Conservation (phyloP, 2,797 vertebrate species). For the Anas flavirostris region DNA sequence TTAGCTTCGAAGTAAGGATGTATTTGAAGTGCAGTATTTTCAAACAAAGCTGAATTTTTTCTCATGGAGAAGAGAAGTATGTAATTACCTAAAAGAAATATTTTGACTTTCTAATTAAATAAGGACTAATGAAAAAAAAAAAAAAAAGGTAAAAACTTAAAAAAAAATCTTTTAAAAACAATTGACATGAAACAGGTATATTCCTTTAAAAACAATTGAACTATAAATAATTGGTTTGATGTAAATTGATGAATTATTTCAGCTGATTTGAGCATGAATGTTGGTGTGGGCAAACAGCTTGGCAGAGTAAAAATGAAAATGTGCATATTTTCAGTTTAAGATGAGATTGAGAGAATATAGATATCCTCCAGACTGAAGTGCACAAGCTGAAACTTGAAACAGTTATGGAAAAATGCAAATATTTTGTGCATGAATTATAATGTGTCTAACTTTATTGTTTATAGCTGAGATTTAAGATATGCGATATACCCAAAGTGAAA, state of each 20-base stretch:
- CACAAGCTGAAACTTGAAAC: background rate
- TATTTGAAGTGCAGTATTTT: background rate
- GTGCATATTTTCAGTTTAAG: constrained; percentile 2
- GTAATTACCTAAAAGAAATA: background rate
- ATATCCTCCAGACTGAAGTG: background rate
- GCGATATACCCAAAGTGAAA: background rate
- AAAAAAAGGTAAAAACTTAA: background rate
- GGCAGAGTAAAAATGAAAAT: background rate
- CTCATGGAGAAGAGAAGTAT: background rate
- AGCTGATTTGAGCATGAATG: background rate
- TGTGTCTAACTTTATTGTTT: constrained; percentile 2
- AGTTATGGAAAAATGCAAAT: constrained; percentile 43
- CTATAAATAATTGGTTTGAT: background rate
- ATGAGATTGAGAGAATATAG: background rate
- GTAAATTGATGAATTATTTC: constrained; percentile 5
- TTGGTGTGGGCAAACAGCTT: background rate
- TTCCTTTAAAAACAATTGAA: background rate
- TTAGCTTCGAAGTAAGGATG: background rate
- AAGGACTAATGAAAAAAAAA: background rate
- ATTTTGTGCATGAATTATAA: constrained; percentile 17
- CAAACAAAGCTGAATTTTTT: rapidly evolving
- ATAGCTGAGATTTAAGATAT: background rate
- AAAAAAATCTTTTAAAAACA: background rate
- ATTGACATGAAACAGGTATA: background rate
- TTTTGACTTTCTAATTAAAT: background rate